Percentiles rank a stretch among this genome's conserved stretches.
Conservation (phyloP, 2,113 vertebrate species). For the Neopipo cinnamomea region DNA sequence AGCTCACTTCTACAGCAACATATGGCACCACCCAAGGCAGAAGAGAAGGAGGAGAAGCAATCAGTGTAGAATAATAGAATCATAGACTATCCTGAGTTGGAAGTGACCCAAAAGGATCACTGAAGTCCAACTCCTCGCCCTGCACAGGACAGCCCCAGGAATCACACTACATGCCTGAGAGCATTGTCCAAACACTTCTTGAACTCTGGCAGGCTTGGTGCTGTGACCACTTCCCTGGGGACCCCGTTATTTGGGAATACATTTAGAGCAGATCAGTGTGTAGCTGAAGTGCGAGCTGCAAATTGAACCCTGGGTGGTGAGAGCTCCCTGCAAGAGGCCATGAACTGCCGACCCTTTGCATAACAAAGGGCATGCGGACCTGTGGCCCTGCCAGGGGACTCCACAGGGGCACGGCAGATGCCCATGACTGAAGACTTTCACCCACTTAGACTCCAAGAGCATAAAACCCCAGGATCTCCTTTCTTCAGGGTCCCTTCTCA, state of each 20-base stretch:
- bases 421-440: neutral
- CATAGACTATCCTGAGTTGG: neutral
- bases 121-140: neutral
- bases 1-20: neutral
- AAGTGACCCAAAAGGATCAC: neutral
- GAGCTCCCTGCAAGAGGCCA: neutral
- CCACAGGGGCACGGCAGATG: neutral
- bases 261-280: neutral
- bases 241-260: neutral
- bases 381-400: neutral
- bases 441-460: neutral
- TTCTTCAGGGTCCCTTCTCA: neutral
- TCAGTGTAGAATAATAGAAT: neutral
- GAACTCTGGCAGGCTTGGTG: neutral
- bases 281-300: neutral
- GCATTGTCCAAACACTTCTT: fast-evolving
- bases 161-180: neutral
- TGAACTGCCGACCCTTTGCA: neutral
- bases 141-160: neutral
- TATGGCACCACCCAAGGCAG: neutral
- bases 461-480: neutral
- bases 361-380: neutral
- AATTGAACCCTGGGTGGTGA: neutral
- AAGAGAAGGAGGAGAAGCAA: neutral
- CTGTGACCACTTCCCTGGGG: neutral